A percentile compares a stretch with the other conserved stretches of the same genome.
These are phyloP conservation scores for Piliocolobus tephrosceles DNA, from an alignment of 2,113 vertebrate species.

Conservation along the genomic window DNA sequence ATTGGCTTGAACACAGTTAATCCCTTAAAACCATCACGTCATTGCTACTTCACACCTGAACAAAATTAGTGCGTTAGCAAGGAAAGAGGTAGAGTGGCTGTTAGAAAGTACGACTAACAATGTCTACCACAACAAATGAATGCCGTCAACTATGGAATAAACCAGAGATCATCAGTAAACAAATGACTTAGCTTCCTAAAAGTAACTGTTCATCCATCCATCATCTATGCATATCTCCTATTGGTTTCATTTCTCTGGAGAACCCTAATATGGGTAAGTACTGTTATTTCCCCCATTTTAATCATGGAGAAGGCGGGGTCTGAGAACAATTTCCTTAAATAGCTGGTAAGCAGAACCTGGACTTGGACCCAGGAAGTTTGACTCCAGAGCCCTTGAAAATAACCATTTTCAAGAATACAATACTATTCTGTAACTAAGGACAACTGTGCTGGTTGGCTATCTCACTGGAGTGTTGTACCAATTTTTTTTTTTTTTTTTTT, in stretches of 20 bases:
- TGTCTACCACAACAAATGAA: neutral
- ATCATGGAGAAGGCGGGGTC: neutral
- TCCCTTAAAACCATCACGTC: neutral
- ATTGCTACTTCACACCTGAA: neutral
- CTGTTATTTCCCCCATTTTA: neutral
- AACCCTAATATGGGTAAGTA: neutral
- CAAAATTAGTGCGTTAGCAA: neutral
- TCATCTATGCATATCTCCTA: neutral
- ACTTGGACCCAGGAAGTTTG: neutral
- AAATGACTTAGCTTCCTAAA: neutral
- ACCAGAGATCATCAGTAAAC: neutral
- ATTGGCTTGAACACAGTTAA: neutral
- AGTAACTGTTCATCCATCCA: neutral
- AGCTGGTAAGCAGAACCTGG: neutral
- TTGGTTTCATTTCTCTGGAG: neutral
- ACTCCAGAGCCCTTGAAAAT: neutral
- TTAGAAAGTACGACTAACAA: neutral
- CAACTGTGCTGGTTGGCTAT: neutral
- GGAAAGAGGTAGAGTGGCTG: neutral
- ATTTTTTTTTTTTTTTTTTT: neutral
- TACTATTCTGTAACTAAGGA: neutral
- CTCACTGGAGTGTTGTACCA: neutral
- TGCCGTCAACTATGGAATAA: neutral
- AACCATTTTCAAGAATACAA: neutral
- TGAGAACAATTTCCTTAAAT: neutral